Percentiles rank a stretch among this genome's conserved stretches.
phyloP scores from a whole-genome alignment of 2,113 vertebrate species.

The Siniperca knerii region DNA sequence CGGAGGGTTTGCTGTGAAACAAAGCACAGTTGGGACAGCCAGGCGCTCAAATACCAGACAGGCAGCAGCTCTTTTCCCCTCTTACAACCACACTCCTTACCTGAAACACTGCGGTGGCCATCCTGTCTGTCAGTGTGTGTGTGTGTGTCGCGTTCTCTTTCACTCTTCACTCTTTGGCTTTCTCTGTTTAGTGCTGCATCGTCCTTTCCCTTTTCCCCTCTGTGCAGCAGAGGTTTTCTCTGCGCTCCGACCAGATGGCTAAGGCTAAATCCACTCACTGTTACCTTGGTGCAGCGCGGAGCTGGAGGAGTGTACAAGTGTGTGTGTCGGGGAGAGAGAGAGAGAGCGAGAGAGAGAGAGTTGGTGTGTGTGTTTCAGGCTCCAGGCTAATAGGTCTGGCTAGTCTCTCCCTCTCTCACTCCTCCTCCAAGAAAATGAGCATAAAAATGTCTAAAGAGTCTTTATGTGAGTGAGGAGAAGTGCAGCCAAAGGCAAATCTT shows the following conservation, averaged over 20 bases:
- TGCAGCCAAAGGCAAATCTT: slow-evolving; percentile 61
- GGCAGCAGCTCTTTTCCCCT: slow-evolving; percentile 18
- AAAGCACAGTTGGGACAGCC: slow-evolving; percentile 27
- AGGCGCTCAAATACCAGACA: slow-evolving; percentile 19
- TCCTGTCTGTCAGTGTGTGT: slow-evolving; percentile 55
- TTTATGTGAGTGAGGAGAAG: slow-evolving; percentile 70
- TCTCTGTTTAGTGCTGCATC: slow-evolving; percentile 70
- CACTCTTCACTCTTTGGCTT: slow-evolving; percentile 51
- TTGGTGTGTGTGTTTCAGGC: slow-evolving; percentile 49
- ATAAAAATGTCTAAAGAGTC: slow-evolving; percentile 73
- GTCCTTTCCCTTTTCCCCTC: slow-evolving; percentile 44
- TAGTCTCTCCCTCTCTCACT: slow-evolving; percentile 55
- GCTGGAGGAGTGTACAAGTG: slow-evolving; percentile 53
- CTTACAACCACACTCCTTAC: slow-evolving; percentile 73
- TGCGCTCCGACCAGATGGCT: slow-evolving; percentile 65
- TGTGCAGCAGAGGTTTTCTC: slow-evolving; percentile 58
- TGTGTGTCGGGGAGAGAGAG: slow-evolving; percentile 20
- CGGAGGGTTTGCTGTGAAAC: slow-evolving; percentile 28
- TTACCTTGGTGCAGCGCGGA: slow-evolving; percentile 68
- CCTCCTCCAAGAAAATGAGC: slow-evolving; percentile 70
- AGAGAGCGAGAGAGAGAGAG: slow-evolving; percentile 20
- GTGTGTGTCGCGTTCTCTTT: slow-evolving; percentile 34
- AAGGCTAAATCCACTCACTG: slow-evolving; percentile 72
- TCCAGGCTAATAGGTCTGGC: slow-evolving; percentile 66
- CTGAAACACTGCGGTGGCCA: slow-evolving; percentile 87